phyloP scores from a whole-genome alignment of 2,888 invertebrate genomes.

The Lochmaea crataegi region DNA sequence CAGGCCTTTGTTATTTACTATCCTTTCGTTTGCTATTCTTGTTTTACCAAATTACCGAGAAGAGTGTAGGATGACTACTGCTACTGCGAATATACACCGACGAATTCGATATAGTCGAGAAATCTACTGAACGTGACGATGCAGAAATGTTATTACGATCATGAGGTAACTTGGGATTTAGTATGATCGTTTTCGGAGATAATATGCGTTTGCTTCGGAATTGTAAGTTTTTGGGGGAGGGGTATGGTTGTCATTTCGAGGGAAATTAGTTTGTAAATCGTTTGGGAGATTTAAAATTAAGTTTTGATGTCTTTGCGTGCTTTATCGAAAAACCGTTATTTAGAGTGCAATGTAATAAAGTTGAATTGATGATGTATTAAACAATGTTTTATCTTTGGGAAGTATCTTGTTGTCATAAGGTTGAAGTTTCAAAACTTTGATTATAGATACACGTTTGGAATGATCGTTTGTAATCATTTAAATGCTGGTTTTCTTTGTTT shows the following conservation, averaged over 20 bases:
- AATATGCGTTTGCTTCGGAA: constrained; percentile 23
- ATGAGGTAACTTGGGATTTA: constrained; percentile 48
- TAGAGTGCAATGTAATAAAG: background rate
- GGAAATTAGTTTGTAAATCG: constrained; percentile 23
- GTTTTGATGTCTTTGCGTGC: constrained; percentile 3
- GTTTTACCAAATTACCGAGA: constrained; percentile 63
- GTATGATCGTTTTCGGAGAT: constrained; percentile 29
- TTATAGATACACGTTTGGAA: too few relatives aligned
- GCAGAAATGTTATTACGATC: constrained; percentile 54
- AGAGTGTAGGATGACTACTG: constrained; percentile 59
- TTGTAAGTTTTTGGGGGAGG: constrained; percentile 8
- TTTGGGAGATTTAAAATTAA: constrained; percentile 19
- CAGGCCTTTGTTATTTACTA: constrained; percentile 53
- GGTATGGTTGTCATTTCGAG: constrained; percentile 2
- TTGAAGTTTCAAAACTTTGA: too few relatives aligned
- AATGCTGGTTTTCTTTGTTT: too few relatives aligned
- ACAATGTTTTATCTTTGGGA: background rate
- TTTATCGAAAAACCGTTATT: background rate
- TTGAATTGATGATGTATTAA: background rate
- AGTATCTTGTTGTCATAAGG: background rate
- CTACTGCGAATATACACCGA: constrained; percentile 51
- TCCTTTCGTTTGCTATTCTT: constrained; percentile 61
- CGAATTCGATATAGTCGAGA: constrained; percentile 15
- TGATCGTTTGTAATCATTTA: too few relatives aligned
- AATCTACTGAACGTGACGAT: constrained; percentile 59